A percentile compares a stretch with the other conserved stretches of the same genome.
Conservation (phyloP, 2,797 vertebrate species). For the Aphelocoma californica region DNA sequence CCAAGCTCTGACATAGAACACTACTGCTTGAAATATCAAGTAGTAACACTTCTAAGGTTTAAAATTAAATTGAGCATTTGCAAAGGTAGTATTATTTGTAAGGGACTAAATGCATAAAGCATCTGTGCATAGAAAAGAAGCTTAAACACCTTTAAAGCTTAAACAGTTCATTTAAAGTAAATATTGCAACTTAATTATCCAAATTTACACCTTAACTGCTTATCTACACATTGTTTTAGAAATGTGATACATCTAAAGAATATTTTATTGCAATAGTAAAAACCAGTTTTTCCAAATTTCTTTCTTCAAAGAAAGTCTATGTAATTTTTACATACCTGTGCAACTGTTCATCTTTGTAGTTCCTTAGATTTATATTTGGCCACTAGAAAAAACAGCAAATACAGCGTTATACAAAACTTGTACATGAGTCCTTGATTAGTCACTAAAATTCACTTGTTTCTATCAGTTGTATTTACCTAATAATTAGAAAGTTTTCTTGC, state of each 20-base stretch:
- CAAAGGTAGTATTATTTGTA: neutral
- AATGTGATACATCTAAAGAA: neutral
- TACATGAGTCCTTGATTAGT: neutral
- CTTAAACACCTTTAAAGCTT: neutral
- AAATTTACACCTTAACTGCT: neutral
- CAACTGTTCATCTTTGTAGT: conserved; percentile 98
- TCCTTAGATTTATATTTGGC: conserved; percentile 95
- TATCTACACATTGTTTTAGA: neutral
- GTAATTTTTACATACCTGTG: conserved; percentile 84
- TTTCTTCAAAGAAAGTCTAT: neutral
- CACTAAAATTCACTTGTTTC: neutral
- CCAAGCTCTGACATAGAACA: neutral
- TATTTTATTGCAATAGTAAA: neutral
- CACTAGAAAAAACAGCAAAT: conserved; percentile 82
- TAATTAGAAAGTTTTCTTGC: neutral
- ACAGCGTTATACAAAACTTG: conserved; percentile 25
- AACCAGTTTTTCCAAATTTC: neutral
- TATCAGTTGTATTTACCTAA: neutral
- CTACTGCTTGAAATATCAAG: neutral
- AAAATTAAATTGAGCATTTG: neutral
- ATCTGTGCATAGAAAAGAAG: neutral
- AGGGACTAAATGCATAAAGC: neutral
- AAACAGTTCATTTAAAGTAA: neutral
- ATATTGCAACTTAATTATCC: neutral
- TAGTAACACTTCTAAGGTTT: neutral